phyloP scores from a whole-genome alignment of 2,113 vertebrate species.

The Actinemys pallida region DNA sequence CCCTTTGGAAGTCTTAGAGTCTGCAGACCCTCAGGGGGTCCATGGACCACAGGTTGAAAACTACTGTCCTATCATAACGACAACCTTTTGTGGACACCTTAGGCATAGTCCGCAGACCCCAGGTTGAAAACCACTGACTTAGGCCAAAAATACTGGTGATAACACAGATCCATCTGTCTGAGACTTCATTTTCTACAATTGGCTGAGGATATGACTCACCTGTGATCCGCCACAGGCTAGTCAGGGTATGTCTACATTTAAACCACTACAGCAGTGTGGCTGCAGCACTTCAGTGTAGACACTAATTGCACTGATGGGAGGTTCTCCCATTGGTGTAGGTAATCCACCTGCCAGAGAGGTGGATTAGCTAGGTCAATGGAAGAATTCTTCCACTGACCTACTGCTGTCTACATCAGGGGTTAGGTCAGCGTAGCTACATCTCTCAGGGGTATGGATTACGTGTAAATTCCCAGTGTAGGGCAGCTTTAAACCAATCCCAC shows the following conservation, averaged over 20 bases:
- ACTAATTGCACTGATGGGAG: background rate
- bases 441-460: background rate
- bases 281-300: background rate
- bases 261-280: background rate
- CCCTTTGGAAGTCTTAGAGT: too few relatives aligned
- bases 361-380: background rate
- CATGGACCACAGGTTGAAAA: too few relatives aligned
- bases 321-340: background rate
- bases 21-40: too few relatives aligned
- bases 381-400: background rate
- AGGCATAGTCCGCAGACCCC: too few relatives aligned
- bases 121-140: background rate
- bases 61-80: too few relatives aligned
- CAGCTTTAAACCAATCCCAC: background rate
- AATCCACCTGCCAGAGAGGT: background rate
- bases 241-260: background rate
- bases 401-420: background rate
- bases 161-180: background rate
- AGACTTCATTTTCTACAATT: background rate
- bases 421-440: background rate
- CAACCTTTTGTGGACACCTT: too few relatives aligned
- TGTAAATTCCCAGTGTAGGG: background rate
- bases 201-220: background rate
- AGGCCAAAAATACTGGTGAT: background rate
- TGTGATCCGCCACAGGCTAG: background rate